Evolutionary conservation across 2,797 vertebrate genomes (phyloP), one percentile per base, ranked within the genome.

Genomic region (Pipistrellus pipistrellus): DNA sequence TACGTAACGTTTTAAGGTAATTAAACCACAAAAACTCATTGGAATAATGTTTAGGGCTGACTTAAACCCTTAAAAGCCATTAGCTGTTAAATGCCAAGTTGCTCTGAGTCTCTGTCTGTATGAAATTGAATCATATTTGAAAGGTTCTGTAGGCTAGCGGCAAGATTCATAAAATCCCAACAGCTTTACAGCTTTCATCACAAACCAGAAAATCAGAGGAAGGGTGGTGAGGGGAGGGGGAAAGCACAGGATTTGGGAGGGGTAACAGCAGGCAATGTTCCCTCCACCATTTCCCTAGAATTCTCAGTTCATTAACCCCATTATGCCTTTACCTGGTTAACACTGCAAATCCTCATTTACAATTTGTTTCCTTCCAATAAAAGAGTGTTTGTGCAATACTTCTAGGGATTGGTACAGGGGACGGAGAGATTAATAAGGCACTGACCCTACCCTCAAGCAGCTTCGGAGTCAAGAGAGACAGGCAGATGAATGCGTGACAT

Each of bases 71-170:
- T 97, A 96, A 97, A 97, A 96, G 93, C 92, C 85, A 97, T 97
- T 97, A 96, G 96, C 96, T 92, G 91, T 90, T 97, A 96, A 97
- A 96, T 97, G 96, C 94, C 96, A 97, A 96, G 94, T 97, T 97
- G 93, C 95, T 95, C 93, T 87, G 94, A 87, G 93, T 93, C 94
- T 95, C 91, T 44, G 77, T 92, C 90, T 96, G 83, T 92, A 95
- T 96, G 88, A 96, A 96, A 97, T 89, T 95, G 94, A 96, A 96
- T 92, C 94, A 97, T 97, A 96, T 96, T 95, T 96, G 95, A 96
- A 96, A 90, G 87, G 75, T 78, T 96, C 91, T 96, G 68, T 90
- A 93, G 85, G 93, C 97, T 94, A 83, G 84, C 95, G 53, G 90
- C 91, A 97, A 96, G 80, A 96, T 90, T 96, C 85, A 96, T 96